Evolutionary conservation across 2,888 invertebrate genomes (phyloP), one percentile per base, ranked within the genome.

Genomic region (Sicus ferrugineus): DNA sequence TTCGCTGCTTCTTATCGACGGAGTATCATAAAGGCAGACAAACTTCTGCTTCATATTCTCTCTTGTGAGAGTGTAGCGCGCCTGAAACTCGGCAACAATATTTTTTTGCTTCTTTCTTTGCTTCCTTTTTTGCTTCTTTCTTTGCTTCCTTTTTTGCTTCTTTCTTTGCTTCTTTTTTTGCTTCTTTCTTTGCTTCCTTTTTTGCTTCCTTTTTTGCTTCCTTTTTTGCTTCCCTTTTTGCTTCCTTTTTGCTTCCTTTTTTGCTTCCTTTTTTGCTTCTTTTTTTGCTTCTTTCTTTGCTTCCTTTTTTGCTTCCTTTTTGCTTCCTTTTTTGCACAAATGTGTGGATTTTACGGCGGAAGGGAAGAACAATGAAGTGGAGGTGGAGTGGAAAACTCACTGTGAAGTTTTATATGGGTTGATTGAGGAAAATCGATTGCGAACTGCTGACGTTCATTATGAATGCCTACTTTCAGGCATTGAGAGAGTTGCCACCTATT

Each of bases 351-450:
- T 7, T 19, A n/a, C 19, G 21, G 21, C 21, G n/a, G n/a, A n/a
- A n/a, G n/a, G n/a, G n/a, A n/a, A n/a, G n/a, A 38, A 7, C 1
- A 14, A 14, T 9, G 19, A n/a, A 14, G 21, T 11, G 6, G 28
- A 16, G 26, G 16, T 5, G 61, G 21, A 26, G 38, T n/a, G 23
- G 42, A 7, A 61, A 19, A 4, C 23, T 50, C 30, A n/a, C 54
- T 26, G 26, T 54, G 26, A 11, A 31, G 30, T 16, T 63, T 28
- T 42, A 61, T 42, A 50, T 50, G 21, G 52, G 65, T 30, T 14
- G n/a, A n/a, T n/a, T n/a, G n/a, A n/a, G n/a, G n/a, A 38, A 48
- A 65, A 65, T 65, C 65, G 54, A 65, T 54, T 65, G 50, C 16
- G 50, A 48, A 31, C n/a, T 50, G 64, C 31, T 31, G 64, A 23